Base-by-base conservation (phyloP, 2,797 vertebrate species). In the Crocidura indochinensis region DNA sequence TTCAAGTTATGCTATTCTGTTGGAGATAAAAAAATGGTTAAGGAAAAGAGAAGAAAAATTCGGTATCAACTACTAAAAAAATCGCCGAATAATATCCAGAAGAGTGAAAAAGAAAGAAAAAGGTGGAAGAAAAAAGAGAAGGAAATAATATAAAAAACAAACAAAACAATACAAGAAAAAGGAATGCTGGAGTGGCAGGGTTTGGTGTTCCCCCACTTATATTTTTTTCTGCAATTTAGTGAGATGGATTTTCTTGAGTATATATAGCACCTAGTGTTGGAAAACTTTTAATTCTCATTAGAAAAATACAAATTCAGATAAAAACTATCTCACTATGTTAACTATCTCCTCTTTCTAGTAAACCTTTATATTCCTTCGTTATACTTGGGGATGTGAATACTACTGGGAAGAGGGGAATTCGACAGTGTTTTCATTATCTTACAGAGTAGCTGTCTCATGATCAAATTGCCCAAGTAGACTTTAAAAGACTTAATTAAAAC, bases 401-500 rank as follows among this genome's bases (percentile, higher is more conserved):
- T 31, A 67, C 26, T 68, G 49, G 29, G 29, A 22, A 64, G 6
- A 87, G n/a, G n/a, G 76, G 14, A 83, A 76, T 68, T 83, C 20
- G 83, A 11, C 2, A 65, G 85, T 11, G 2, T 24, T 38, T 77
- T 51, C 51, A 65, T 15, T 1, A 3, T 84, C 51, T 51, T 10
- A 14, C 67, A 19, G 1, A 29, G 24, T 44, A 11, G 5, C 26
- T 71, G 31, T 15, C 9, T 78, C 38, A 29, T 88, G 75, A 77
- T 87, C 29, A 77, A 20, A 71, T 89, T 88, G 91, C 46, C 26
- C 11, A 87, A 31, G 19, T 67, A 76, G 7, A 91, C 9, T 84
- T 68, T 56, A 26, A 8, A 31, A 69, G 72, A 20, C 20, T 82
- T 78, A 79, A 20, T 68, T 84, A 87, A 93, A 91, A 19, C 4